Base-by-base conservation (phyloP, 2,797 vertebrate genomes). In the Limnodromus scolopaceus region DNA sequence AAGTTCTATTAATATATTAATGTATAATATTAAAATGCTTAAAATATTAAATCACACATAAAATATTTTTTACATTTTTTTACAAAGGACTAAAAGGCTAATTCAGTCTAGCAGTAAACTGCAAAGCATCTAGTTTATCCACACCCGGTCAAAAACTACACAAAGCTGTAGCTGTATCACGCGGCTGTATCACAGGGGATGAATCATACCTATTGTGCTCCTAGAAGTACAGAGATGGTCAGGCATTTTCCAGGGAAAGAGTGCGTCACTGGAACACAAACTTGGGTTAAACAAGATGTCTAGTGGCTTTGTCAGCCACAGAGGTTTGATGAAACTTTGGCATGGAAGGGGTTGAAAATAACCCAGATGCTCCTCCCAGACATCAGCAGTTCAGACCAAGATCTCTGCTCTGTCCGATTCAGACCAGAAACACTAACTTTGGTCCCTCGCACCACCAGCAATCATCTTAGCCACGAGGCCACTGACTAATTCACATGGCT, bases 371-470 rank as follows among this genome's bases (percentile, higher is more conserved):
- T 57, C 5, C 13, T 82, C 12, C n/a, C 53, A 38, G 28, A 41
- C 13, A 79, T 8, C 43, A 72, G 39, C 46, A 10, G 63, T 36
- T 76, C 63, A 55, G 17, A 46, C 16, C 27, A 58, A 75, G 32
- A 46, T 45, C 22, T 79, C 28, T 45, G 32, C 38, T 83, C 43
- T 43, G 22, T 41, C 46, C 39, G 22, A 80, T 24, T 68, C 30
- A 68, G n/a, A 68, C 19, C 34, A 72, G 39, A 83, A 71, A 60
- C 2, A 10, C 39, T 8, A 28, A 14, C 20, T 60, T 69, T 23
- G 13, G 16, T 34, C 20, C 12, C 11, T 55, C 28, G 34, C 34
- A 34, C 27, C 43, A 32, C 2, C 0, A 0, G 22, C 9, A 4
- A 58, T 15, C 32, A 32, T 20, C 43, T 76, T 63, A 84, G 23